Conservation (phyloP, 2,888 invertebrate species). For the Scaeva pyrastri region DNA sequence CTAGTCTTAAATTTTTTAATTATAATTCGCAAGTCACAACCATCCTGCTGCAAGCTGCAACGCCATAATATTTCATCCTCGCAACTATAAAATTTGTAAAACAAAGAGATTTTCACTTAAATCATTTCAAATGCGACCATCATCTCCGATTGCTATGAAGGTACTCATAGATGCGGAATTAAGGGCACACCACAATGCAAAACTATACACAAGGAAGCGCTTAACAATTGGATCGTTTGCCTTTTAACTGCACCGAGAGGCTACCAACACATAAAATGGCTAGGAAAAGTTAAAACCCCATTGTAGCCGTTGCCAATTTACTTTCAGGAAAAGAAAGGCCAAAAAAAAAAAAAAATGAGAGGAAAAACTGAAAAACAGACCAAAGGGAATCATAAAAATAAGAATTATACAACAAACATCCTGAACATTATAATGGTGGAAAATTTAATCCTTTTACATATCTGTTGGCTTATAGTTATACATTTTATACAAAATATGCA, state of each 20-base stretch:
- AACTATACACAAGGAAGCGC: not conserved
- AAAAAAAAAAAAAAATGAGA: too few relatives aligned
- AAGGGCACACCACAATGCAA: constrained; percentile 3
- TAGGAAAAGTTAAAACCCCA: constrained; percentile 34
- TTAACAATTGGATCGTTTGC: constrained; percentile 30
- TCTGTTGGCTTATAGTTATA: not conserved
- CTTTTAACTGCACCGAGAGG: constrained; percentile 16
- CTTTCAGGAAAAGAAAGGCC: constrained; percentile 39
- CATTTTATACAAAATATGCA: not conserved
- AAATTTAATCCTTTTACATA: constrained; percentile 57
- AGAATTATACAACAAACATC: constrained; percentile 43
- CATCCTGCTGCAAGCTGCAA: too few relatives aligned
- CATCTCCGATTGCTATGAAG: constrained; percentile 5
- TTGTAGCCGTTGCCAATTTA: constrained; percentile 58
- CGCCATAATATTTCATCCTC: not conserved
- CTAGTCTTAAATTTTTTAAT: not conserved
- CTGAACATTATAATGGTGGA: constrained; percentile 51
- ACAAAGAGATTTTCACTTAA: constrained; percentile 24
- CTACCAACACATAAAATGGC: constrained; percentile 28
- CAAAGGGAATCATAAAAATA: constrained; percentile 23
- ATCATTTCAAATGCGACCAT: constrained; percentile 20
- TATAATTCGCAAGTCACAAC: not conserved
- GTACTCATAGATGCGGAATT: not conserved
- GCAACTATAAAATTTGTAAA: constrained; percentile 11
- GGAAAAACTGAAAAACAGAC: constrained; percentile 8